Conservation (phyloP, 2,797 vertebrate genomes). For the Aselliscus stoliczkanus region DNA sequence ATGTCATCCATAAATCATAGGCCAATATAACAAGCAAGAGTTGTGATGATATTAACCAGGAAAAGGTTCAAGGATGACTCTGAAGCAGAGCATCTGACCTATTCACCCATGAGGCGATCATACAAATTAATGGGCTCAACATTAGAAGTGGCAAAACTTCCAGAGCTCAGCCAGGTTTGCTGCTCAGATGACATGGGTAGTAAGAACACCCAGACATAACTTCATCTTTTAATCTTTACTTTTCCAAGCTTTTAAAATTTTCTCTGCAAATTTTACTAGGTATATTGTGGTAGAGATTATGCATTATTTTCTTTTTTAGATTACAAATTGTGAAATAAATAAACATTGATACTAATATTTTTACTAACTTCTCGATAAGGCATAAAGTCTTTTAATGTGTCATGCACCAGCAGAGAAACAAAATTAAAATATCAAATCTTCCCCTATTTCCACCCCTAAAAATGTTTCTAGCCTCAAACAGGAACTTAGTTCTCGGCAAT, state of each 20-base stretch:
- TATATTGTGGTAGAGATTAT: neutral
- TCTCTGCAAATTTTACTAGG: neutral
- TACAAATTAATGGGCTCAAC: neutral
- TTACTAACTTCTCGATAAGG: neutral
- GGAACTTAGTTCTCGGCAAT: conserved; percentile 68
- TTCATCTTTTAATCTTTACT: neutral
- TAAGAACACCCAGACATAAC: neutral
- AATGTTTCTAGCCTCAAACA: conserved; percentile 62
- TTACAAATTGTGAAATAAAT: neutral
- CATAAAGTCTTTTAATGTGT: neutral
- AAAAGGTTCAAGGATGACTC: conserved; percentile 16
- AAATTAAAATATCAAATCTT: conserved; percentile 32
- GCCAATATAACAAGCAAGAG: conserved; percentile 24
- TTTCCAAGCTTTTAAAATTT: neutral
- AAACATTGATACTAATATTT: neutral
- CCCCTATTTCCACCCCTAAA: conserved; percentile 33
- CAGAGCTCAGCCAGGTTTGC: neutral
- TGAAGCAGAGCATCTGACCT: conserved; percentile 8
- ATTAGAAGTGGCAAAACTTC: neutral
- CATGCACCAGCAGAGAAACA: neutral
- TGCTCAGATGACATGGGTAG: neutral
- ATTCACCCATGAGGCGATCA: neutral
- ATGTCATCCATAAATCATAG: conserved; percentile 9
- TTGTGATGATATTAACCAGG: conserved; percentile 40
- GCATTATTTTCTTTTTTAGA: neutral